These are phyloP conservation scores for Diachasma alloeum DNA, from an alignment of 1,140 invertebrate genomes.

Conservation along the genomic window DNA sequence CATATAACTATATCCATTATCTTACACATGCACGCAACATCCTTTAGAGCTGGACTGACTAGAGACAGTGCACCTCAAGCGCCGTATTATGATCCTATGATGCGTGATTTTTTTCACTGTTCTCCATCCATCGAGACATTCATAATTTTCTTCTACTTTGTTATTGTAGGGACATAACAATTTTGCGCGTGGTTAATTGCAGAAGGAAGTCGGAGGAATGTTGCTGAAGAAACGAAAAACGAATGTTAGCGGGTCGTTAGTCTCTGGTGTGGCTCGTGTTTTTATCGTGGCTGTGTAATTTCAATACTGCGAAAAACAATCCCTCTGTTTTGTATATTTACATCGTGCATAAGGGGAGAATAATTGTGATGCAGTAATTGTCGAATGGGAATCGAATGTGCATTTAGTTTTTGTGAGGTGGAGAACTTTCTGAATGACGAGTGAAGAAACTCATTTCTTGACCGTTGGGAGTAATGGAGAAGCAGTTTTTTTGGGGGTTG, in stretches of 20 bases:
- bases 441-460: no score
- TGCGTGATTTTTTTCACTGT: not conserved
- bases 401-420: not conserved
- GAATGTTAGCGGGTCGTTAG: not conserved
- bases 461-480: no score
- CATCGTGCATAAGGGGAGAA: not conserved
- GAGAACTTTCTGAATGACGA: not conserved
- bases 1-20: conserved; percentile 7
- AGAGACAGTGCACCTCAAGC: not conserved
- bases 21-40: not conserved
- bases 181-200: not conserved
- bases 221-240: not conserved
- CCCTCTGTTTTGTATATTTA: not conserved
- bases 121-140: not conserved
- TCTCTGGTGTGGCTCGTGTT: not conserved
- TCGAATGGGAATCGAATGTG: not conserved
- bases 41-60: not conserved
- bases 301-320: not conserved
- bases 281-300: not conserved
- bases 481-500: no score
- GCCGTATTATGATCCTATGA: not conserved
- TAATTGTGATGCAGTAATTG: not conserved
- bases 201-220: not conserved
- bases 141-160: not conserved
- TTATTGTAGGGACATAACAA: not conserved